Evolutionary conservation across 1,140 invertebrate species (phyloP), one percentile per base, ranked within the genome.

Genomic region (Nebria ingens): DNA sequence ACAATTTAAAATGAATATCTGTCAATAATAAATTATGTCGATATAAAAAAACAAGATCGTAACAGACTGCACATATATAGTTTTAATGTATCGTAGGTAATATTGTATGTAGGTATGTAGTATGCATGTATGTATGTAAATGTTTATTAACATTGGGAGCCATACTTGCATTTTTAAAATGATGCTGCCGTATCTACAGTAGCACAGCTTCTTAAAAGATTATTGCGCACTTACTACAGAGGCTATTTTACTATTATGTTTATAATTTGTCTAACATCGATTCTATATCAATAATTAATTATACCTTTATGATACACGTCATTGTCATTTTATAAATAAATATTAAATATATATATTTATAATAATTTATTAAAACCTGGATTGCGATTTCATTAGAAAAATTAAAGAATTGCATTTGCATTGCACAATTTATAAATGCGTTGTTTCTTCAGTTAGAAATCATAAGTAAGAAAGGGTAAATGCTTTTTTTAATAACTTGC

Each of bases 211-310:
- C 60, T 61, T 65, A 67, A 65, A 61, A 59, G 62, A 57, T 67
- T 64, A 62, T 65, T 68, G 65, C 65, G 54, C 67, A 67, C 64
- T 62, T 61, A 61, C 64, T 66, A 68, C 67, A 67, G 62, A 64
- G 64, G 65, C 68, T 68, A 69, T 64, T 4, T 61, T 60, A 60
- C 56, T 62, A 61, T 54, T 65, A 60, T 60, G 58, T 61, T 63
- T 65, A 68, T 67, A 67, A 67, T 64, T 68, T 62, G 63, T 63
- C 68, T 70, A 70, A 70, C 68, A 70, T 70, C 68, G 60, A 70
- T n/a, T 62, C 61, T 67, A 65, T 64, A 64, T 63, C 60, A 60
- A 63, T 61, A 55, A 63, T 61, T 58, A 57, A 53, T 59, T 61
- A 64, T 59, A 59, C 56, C 61, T 65, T 52, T 25, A 51, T 12